These are phyloP conservation scores for Dolichopus griseipennis DNA, from an alignment of 2,888 invertebrate species.

Conservation along the genomic window DNA sequence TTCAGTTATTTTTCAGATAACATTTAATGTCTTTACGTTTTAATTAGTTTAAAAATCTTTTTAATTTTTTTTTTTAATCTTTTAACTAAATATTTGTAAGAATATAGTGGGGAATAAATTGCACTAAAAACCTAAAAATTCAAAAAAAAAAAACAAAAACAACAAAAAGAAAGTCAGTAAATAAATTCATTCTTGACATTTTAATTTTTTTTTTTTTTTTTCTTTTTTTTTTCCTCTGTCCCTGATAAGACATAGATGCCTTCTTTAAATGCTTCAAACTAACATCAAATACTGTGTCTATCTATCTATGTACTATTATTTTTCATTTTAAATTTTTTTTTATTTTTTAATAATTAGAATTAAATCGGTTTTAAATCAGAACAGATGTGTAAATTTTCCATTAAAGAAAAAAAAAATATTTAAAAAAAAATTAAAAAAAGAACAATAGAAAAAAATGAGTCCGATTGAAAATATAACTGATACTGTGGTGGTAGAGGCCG, in stretches of 20 bases:
- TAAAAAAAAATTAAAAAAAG: background rate
- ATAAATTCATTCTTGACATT: too few relatives aligned
- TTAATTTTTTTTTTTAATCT: too few relatives aligned
- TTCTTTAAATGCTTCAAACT: too few relatives aligned
- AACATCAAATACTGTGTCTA: background rate
- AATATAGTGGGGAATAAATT: too few relatives aligned
- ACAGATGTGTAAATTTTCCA: background rate
- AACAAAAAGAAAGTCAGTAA: too few relatives aligned
- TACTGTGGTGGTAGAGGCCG: slow-evolving; percentile 13
- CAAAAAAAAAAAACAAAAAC: too few relatives aligned
- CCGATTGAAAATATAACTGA: background rate
- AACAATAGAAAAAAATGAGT: background rate
- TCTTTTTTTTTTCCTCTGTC: background rate
- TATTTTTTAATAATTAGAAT: background rate
- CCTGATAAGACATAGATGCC: background rate
- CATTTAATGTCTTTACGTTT: too few relatives aligned
- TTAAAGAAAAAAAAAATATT: background rate
- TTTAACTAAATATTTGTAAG: too few relatives aligned
- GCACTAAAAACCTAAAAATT: too few relatives aligned
- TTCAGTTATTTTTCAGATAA: too few relatives aligned
- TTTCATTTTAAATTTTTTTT: background rate
- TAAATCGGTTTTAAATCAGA: background rate
- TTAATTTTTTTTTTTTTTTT: too few relatives aligned
- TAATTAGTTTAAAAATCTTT: too few relatives aligned
- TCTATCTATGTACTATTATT: background rate